phyloP scores from a whole-genome alignment of 2,797 vertebrate genomes.

The Gallinago stenura region DNA sequence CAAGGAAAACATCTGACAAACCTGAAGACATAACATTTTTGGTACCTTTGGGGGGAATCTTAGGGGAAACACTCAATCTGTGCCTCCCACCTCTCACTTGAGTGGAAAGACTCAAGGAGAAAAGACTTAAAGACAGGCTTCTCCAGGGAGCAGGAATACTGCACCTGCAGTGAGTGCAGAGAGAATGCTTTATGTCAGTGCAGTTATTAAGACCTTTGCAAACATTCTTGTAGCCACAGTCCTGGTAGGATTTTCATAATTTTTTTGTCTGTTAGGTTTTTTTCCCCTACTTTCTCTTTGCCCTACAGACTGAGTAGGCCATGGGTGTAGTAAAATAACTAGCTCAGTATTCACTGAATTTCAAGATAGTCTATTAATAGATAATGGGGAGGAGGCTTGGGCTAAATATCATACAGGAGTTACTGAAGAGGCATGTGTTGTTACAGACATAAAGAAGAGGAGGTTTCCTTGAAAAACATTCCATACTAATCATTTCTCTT shows the following conservation, averaged over 20 bases:
- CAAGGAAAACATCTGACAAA: conserved; percentile 45
- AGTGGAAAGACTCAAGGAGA: conserved; percentile 43
- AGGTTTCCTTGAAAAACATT: not conserved
- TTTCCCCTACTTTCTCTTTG: not conserved
- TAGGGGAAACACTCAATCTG: conserved; percentile 25
- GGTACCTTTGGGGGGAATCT: not conserved
- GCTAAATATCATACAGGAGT: not conserved
- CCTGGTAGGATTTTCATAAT: not conserved
- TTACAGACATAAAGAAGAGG: not conserved
- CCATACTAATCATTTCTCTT: not conserved
- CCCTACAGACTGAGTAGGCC: not conserved
- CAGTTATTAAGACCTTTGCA: conserved; percentile 41
- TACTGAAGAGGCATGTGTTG: not conserved
- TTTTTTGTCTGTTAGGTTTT: not conserved
- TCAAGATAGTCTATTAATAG: not conserved
- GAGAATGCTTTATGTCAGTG: conserved; percentile 67
- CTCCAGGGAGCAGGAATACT: conserved; percentile 41
- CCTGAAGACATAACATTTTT: not conserved
- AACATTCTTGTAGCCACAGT: not conserved
- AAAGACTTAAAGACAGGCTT: conserved; percentile 33
- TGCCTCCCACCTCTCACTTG: conserved; percentile 24
- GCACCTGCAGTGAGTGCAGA: conserved; percentile 64
- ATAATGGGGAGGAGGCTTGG: not conserved
- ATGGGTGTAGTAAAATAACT: not conserved
- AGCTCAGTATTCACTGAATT: not conserved